Evolutionary conservation across 2,113 vertebrate species (phyloP), one percentile per base, ranked within the genome.

Genomic region (Megaleporinus macrocephalus): DNA sequence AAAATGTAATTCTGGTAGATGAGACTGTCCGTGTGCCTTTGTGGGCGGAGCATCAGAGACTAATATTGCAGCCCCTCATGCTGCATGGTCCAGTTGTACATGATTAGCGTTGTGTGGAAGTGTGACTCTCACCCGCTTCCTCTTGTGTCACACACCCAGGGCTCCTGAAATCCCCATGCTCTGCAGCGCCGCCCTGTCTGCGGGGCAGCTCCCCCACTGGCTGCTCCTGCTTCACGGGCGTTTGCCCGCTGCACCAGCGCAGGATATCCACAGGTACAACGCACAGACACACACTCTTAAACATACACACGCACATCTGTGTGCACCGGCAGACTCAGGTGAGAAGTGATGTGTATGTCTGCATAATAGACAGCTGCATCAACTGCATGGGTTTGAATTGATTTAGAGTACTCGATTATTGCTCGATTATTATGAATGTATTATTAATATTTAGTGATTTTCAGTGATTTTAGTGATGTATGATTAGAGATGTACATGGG

Each of bases 141-240:
- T 79, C 66, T 86, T 80, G 61, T 80, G 73, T 86, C 80, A 70
- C 76, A 80, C 76, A 62, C 78, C 59, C 83, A 89, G 88, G 88
- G 78, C 86, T 88, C 84, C 85, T 89, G 82, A 89, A 88, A 79
- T 75, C 80, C 76, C 78, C 83, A 20, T 88, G 87, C 79, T 87
- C 87, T 53, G 74, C 83, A 69, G 83, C 76, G 13, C 84, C 85
- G 6, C 83, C 85, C 33, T 80, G 77, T 83, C 71, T 84, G 79
- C 75, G 87, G 76, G 76, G 88, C 83, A 66, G 65, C 83, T 87
- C 80, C 7, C 80, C 83, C 36, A 73, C 69, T 16, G 78, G 74
- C 68, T 89, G 88, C 80, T 85, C 83, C 13, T 83, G 88, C 80
- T 86, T 86, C 75, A 83, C 69, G 14, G 87, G 80, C 63, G 62